phyloP scores from a whole-genome alignment of 2,797 vertebrate species.

The Chaunax sp. region DNA sequence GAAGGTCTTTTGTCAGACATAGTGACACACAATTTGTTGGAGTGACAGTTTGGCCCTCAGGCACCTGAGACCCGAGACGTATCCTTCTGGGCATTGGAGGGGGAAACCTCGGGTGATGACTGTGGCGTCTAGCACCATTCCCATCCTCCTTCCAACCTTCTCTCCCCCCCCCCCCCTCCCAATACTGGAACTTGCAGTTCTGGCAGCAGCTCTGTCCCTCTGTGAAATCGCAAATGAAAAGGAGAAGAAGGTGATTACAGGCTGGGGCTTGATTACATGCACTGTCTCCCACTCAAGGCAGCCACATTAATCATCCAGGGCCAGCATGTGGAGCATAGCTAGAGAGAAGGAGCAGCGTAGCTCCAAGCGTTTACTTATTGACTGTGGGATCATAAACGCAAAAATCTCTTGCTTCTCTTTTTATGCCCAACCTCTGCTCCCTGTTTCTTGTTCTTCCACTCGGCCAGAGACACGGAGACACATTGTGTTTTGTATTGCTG shows the following conservation, averaged over 20 bases:
- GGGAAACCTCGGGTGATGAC: conserved; percentile 49
- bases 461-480: conserved; percentile 59
- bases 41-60: conserved; percentile 66
- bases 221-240: conserved; percentile 77
- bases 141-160: background rate
- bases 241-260: conserved; percentile 78
- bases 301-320: conserved; percentile 76
- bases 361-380: conserved; percentile 53
- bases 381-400: conserved; percentile 52
- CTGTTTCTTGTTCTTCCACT: conserved; percentile 21
- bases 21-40: conserved; percentile 68
- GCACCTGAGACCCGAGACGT: conserved; percentile 67
- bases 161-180: background rate
- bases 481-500: conserved; percentile 69
- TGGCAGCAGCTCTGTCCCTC: conserved; percentile 54
- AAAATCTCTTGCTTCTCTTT: conserved; percentile 31
- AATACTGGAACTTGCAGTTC: conserved; percentile 41
- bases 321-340: conserved; percentile 50
- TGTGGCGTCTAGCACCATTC: conserved; percentile 42
- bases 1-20: conserved; percentile 38
- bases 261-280: conserved; percentile 80
- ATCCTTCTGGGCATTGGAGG: conserved; percentile 57
- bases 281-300: conserved; percentile 75
- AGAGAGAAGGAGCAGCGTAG: conserved; percentile 39
- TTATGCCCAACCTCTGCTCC: conserved; percentile 14